Evolutionary conservation across 2,888 invertebrate genomes (phyloP).

Genomic region (Stenurella melanura): DNA sequence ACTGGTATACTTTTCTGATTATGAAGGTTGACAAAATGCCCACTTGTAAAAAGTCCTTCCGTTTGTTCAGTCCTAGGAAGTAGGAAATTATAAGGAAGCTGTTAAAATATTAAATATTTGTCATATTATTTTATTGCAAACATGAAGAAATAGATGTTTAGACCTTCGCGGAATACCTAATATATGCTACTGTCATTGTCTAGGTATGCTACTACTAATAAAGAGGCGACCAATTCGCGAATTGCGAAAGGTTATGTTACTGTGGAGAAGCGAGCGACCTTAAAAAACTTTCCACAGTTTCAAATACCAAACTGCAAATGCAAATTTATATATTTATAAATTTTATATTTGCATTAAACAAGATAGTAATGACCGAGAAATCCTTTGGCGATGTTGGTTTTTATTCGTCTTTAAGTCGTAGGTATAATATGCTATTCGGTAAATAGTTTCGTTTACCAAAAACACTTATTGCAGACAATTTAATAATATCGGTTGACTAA

Average conservation of each 20-base stretch:
- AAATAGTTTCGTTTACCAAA: too few relatives aligned
- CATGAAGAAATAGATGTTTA: constrained; percentile 3
- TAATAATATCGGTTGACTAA: too few relatives aligned
- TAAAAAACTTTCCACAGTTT: constrained; percentile 24
- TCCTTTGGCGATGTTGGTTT: neutral
- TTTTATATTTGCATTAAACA: constrained; percentile 7
- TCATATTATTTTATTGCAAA: neutral
- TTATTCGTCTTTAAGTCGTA: neutral
- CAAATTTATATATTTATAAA: constrained; percentile 13
- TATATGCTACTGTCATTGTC: neutral
- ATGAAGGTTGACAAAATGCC: constrained; percentile 15
- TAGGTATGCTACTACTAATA: neutral
- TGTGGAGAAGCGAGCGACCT: constrained; percentile 17
- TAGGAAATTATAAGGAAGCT: constrained; percentile 22
- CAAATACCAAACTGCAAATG: constrained; percentile 14
- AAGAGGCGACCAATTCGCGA: neutral
- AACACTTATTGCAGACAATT: too few relatives aligned
- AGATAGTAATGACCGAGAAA: neutral
- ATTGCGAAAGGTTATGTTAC: constrained; percentile 11
- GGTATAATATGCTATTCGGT: neutral
- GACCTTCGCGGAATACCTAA: constrained; percentile 11
- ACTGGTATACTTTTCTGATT: constrained; percentile 7
- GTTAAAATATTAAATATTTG: constrained; percentile 4
- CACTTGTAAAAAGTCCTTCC: neutral
- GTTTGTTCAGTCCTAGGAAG: neutral